Percentiles rank a stretch among this genome's conserved stretches.
phyloP scores from a whole-genome alignment of 2,888 invertebrate genomes.

The Phyto melanocephala region DNA sequence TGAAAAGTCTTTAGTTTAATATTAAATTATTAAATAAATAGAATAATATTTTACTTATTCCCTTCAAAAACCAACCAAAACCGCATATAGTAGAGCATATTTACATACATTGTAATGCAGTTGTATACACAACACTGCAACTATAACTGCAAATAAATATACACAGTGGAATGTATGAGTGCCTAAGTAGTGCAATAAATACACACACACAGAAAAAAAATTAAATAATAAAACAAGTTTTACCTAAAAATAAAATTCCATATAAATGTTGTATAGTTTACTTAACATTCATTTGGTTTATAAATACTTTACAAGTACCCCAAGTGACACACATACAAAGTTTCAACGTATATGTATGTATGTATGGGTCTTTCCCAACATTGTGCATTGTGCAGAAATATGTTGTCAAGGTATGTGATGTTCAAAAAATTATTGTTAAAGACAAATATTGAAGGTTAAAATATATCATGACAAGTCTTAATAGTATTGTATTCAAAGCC shows the following conservation, averaged over 20 bases:
- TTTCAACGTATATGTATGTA: not conserved
- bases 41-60: not conserved
- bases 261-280: constrained; percentile 19
- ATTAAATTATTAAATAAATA: constrained; percentile 28
- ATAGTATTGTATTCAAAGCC: no score
- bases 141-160: no score
- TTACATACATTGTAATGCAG: constrained; percentile 30
- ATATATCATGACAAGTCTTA: no score
- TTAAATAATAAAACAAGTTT: not conserved
- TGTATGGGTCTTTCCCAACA: no score
- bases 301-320: constrained; percentile 54
- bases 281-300: constrained; percentile 60
- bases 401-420: no score
- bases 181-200: not conserved
- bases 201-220: not conserved
- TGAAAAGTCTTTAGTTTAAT: not conserved
- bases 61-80: not conserved
- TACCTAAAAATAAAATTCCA: constrained; percentile 31
- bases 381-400: no score
- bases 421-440: no score
- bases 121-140: not conserved
- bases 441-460: no score
- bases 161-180: not conserved
- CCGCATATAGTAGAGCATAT: constrained; percentile 14
- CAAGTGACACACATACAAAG: constrained; percentile 13